These are phyloP conservation scores for Lytechinus pictus DNA, from an alignment of 35 echinoderm and acorn worm species.

Conservation along the genomic window DNA sequence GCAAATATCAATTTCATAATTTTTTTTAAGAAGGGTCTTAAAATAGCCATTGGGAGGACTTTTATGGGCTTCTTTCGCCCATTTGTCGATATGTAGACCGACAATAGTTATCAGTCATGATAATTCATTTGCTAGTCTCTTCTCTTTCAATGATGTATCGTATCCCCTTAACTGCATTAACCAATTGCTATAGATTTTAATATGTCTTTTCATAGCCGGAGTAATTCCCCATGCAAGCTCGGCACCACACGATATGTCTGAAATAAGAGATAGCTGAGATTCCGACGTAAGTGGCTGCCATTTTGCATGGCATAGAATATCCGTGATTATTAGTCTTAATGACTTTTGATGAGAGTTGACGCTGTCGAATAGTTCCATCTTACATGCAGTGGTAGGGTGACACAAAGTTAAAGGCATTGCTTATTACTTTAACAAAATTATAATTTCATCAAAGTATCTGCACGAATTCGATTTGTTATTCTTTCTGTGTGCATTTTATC, in stretches of 20 bases:
- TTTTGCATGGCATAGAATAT: conserved; percentile 19
- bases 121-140: not conserved
- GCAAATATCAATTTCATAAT: no score
- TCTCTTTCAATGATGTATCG: not conserved
- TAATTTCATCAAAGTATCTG: no score
- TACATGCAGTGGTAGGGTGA: not conserved
- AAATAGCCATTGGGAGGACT: no score
- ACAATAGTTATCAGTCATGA: not conserved
- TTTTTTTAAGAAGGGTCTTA: no score
- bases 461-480: no score
- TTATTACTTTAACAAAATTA: no score
- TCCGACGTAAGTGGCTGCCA: conserved; percentile 2
- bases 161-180: not conserved
- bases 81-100: no score
- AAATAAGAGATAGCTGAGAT: not conserved
- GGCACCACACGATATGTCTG: not conserved
- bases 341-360: conserved; percentile 11
- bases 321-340: conserved; percentile 12
- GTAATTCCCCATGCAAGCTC: not conserved
- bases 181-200: not conserved
- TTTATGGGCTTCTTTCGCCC: no score
- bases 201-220: not conserved
- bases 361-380: not conserved
- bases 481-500: no score
- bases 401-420: no score